These are phyloP conservation scores for Gasterosteus aculeatus DNA, from an alignment of 2,113 vertebrate genomes.

Conservation along the genomic window DNA sequence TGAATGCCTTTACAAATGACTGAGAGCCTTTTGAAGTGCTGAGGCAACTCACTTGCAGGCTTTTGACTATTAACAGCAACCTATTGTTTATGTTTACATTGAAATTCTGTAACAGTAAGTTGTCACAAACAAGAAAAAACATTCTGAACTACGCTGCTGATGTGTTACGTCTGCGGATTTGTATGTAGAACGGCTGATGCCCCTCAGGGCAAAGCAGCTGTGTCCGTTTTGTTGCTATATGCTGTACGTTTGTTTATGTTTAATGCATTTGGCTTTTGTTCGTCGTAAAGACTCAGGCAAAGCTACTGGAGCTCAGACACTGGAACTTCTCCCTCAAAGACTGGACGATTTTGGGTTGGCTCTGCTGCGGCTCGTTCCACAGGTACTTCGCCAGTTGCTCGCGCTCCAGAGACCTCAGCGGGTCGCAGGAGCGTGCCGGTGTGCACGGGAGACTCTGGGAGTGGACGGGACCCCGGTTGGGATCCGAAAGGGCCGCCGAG, in stretches of 20 bases:
- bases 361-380: slow-evolving; percentile 89
- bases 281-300: slow-evolving; percentile 73
- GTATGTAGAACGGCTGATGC: slow-evolving; percentile 10
- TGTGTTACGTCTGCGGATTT: slow-evolving; percentile 16
- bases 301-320: slow-evolving; percentile 97
- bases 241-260: slow-evolving; percentile 8
- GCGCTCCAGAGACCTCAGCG: slow-evolving; percentile 70
- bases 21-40: slow-evolving; percentile 45
- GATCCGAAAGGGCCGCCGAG: slow-evolving; percentile 46
- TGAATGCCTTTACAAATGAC: slow-evolving; percentile 9
- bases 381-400: slow-evolving; percentile 91
- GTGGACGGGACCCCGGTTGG: slow-evolving; percentile 49
- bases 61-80: slow-evolving; percentile 27
- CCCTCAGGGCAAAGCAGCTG: slow-evolving; percentile 56
- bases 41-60: slow-evolving; percentile 50
- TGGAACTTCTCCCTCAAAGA: slow-evolving; percentile 97
- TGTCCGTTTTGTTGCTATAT: slow-evolving; percentile 44
- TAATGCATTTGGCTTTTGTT: slow-evolving; percentile 54
- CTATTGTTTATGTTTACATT: slow-evolving; percentile 29
- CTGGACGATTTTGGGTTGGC: slow-evolving; percentile 92
- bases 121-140: slow-evolving; percentile 28
- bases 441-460: slow-evolving; percentile 77
- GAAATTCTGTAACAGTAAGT: slow-evolving; percentile 51
- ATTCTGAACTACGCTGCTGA: slow-evolving; percentile 13
- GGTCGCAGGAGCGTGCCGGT: slow-evolving; percentile 75